phyloP scores from a whole-genome alignment of 2,888 invertebrate species.

The Sthenelais limicola region DNA sequence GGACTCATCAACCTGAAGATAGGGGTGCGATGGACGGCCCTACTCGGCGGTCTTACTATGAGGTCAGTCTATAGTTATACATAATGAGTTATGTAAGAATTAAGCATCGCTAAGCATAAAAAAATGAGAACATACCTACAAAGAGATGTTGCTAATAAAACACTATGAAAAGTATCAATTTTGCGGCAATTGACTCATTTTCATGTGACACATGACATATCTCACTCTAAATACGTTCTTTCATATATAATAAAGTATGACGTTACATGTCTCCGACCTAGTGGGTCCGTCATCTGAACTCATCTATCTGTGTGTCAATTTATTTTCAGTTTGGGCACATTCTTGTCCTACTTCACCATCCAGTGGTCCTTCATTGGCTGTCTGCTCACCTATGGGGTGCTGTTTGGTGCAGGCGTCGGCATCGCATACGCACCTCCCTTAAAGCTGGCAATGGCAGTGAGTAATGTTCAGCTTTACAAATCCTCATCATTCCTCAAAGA shows the following conservation, averaged over 20 bases:
- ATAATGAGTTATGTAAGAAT: background rate
- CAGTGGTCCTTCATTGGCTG: slow-evolving; percentile 55
- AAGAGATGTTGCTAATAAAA: no score
- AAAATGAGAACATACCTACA: no score
- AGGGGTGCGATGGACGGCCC: slow-evolving; percentile 58
- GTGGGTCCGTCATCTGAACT: no score
- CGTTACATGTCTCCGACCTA: no score
- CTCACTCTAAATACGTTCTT: background rate
- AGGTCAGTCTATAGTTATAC: slow-evolving; percentile 53
- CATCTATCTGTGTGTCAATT: no score
- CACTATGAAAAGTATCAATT: background rate
- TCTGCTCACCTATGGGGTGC: slow-evolving; percentile 58
- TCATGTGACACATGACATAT: background rate
- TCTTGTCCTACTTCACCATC: slow-evolving; percentile 58
- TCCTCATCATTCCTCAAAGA: background rate
- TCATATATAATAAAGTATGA: background rate
- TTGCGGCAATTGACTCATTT: background rate
- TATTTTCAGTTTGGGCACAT: slow-evolving; percentile 55
- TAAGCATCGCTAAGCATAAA: no score
- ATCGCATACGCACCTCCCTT: slow-evolving; percentile 64
- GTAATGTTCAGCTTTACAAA: background rate
- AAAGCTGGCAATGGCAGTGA: slow-evolving; percentile 63
- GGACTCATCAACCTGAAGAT: slow-evolving; percentile 59
- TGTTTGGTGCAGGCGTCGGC: slow-evolving; percentile 59
- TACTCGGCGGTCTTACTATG: slow-evolving; percentile 58